Percentiles rank a stretch among this genome's conserved stretches.
Conservation (phyloP, 1,140 invertebrate genomes). For the Lasaia peninsularis region DNA sequence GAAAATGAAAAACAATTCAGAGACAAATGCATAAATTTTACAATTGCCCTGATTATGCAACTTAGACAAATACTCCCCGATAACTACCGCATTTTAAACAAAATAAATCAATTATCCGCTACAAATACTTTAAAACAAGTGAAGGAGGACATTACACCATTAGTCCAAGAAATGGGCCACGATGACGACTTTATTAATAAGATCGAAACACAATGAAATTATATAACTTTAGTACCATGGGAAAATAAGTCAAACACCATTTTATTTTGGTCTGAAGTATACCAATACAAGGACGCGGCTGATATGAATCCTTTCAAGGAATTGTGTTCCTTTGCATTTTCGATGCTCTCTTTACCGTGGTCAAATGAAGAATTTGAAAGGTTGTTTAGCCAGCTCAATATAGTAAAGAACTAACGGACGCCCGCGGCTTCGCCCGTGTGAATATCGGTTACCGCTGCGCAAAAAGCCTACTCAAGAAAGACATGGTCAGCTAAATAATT, state of each 20-base stretch:
- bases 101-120: not conserved
- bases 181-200: conserved; percentile 1
- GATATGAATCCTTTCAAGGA: not conserved
- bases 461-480: no score
- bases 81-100: conserved; percentile 1
- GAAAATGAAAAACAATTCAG: conserved; percentile 1
- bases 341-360: not conserved
- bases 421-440: no score
- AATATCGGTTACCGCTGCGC: no score
- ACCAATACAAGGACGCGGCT: not conserved
- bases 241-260: not conserved
- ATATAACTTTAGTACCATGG: not conserved
- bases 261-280: not conserved
- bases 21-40: not conserved
- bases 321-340: not conserved
- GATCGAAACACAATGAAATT: not conserved
- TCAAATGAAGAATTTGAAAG: not conserved
- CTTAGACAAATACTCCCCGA: not conserved
- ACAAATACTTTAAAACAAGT: not conserved
- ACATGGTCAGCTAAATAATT: no score
- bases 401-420: not conserved
- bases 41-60: not conserved
- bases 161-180: not conserved
- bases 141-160: not conserved
- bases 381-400: not conserved